Conservation (phyloP, 2,888 invertebrate genomes). For the Dendrolimus houi region DNA sequence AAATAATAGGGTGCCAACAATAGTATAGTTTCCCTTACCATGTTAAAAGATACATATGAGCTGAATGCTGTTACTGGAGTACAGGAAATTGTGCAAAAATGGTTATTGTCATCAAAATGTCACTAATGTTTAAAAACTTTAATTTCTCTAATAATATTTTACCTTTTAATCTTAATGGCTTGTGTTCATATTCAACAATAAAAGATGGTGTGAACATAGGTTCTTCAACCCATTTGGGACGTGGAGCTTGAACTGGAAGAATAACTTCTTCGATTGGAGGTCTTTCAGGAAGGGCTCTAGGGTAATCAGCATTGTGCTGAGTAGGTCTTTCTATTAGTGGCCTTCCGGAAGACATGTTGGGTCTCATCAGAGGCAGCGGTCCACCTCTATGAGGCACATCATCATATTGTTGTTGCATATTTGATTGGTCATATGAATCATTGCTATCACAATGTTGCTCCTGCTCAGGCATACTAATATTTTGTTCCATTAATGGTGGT, state of each 20-base stretch:
- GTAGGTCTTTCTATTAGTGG: conserved; percentile 12
- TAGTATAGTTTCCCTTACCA: too few relatives aligned
- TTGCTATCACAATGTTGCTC: conserved; percentile 34
- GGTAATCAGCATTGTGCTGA: conserved; percentile 23
- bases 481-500: not conserved
- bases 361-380: conserved; percentile 13
- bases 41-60: too few relatives aligned
- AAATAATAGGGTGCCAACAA: too few relatives aligned
- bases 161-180: conserved; percentile 73
- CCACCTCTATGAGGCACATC: conserved; percentile 1
- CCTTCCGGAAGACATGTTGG: conserved; percentile 22
- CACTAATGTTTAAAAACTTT: too few relatives aligned
- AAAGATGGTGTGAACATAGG: conserved; percentile 72
- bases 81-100: too few relatives aligned
- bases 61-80: too few relatives aligned
- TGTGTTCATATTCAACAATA: conserved; percentile 84
- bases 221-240: conserved; percentile 53
- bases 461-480: conserved; percentile 9
- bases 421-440: conserved; percentile 21
- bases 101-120: too few relatives aligned
- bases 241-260: conserved; percentile 6
- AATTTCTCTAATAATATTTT: conserved; percentile 19
- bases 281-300: conserved; percentile 15
- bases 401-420: not conserved
- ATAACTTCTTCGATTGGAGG: conserved; percentile 12